These are phyloP conservation scores for Prietella phreatophila DNA, from an alignment of 2,113 vertebrate genomes.

Conservation along the genomic window DNA sequence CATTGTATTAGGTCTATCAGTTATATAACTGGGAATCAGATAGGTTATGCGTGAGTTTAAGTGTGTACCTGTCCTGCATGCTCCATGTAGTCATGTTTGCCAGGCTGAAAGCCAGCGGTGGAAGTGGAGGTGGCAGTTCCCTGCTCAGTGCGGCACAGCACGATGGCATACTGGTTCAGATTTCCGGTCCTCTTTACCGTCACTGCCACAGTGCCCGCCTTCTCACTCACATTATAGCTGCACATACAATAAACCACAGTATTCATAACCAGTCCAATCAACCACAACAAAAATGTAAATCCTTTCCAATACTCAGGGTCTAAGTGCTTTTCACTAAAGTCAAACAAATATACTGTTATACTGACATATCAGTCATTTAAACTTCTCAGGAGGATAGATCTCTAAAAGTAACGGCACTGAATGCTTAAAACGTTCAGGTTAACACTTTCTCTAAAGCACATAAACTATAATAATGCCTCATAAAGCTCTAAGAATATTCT, in stretches of 20 bases:
- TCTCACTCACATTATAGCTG: slow-evolving; percentile 91
- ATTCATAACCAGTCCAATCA: background rate
- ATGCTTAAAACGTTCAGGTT: background rate
- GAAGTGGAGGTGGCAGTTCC: slow-evolving; percentile 80
- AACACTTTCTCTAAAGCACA: background rate
- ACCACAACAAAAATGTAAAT: background rate
- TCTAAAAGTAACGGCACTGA: background rate
- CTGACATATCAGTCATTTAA: background rate
- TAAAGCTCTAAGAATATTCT: background rate
- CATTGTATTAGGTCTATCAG: no score
- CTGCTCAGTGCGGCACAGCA: slow-evolving; percentile 85
- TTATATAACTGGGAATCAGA: background rate
- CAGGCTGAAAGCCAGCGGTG: slow-evolving; percentile 60
- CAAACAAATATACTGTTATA: background rate
- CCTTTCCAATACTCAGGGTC: background rate
- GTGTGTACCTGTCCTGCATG: slow-evolving; percentile 84
- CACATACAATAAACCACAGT: slow-evolving; percentile 16
- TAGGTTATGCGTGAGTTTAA: background rate
- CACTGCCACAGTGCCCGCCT: slow-evolving; percentile 79
- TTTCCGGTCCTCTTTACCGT: slow-evolving; percentile 84
- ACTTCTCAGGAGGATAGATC: background rate
- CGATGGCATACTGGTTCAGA: slow-evolving; percentile 92
- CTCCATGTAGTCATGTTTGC: slow-evolving; percentile 88
- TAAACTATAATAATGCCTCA: background rate
- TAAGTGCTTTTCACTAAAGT: background rate